Percentiles rank a stretch among this genome's conserved stretches.
phyloP scores from a whole-genome alignment of 2,113 vertebrate species.

The Centropus unirufus region DNA sequence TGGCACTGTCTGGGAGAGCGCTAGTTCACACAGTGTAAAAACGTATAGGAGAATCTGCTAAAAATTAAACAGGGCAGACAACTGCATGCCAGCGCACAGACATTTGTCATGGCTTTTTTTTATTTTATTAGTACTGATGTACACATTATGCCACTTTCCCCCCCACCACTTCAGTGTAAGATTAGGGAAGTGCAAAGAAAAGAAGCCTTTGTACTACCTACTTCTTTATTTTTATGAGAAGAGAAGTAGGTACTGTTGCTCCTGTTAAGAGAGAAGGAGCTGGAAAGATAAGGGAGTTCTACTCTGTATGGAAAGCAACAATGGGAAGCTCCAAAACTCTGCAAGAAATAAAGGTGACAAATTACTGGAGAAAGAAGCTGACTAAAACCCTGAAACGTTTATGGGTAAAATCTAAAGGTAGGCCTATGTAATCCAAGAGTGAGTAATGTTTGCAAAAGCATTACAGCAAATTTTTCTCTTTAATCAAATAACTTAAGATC shows the following conservation, averaged over 20 bases:
- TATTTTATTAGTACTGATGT: neutral
- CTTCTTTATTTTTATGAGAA: constrained; percentile 43
- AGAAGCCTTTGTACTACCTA: constrained; percentile 38
- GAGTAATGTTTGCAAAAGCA: neutral
- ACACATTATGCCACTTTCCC: neutral
- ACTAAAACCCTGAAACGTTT: constrained; percentile 15
- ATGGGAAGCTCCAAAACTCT: constrained; percentile 39
- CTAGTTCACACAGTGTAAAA: neutral
- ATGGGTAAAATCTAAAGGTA: neutral
- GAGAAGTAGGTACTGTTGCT: constrained; percentile 41
- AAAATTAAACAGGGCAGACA: neutral
- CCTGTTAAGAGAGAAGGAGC: constrained; percentile 44
- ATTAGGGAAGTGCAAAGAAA: constrained; percentile 37
- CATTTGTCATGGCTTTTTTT: neutral
- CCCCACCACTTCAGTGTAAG: constrained; percentile 8
- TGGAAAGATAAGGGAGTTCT: constrained; percentile 38
- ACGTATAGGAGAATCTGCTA: neutral
- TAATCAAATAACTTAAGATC: neutral
- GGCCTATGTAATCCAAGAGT: neutral
- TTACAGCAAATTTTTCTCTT: neutral
- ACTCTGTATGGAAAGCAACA: constrained; percentile 39
- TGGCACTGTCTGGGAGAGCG: neutral
- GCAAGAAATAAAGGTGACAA: constrained; percentile 56
- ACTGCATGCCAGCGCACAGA: neutral
- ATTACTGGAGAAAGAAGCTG: constrained; percentile 39